These are phyloP conservation scores for Rhagonycha lutea DNA, from an alignment of 2,888 invertebrate species.

Conservation along the genomic window DNA sequence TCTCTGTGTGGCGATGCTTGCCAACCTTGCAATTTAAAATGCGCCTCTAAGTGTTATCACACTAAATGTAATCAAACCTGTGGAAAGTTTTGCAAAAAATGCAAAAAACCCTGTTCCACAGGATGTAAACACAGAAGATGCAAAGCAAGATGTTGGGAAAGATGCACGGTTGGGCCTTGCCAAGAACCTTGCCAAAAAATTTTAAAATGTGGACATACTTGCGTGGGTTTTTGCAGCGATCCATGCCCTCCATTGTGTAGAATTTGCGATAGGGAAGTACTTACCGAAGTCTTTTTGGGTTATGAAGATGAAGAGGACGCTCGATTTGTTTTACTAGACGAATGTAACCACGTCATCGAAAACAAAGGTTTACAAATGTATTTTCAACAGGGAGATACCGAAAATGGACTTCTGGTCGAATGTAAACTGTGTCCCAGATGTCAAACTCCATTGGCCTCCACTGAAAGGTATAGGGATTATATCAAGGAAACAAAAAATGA, in stretches of 20 bases:
- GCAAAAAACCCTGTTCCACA: conserved; percentile 45
- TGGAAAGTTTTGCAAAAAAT: conserved; percentile 53
- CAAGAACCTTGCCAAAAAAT: conserved; percentile 50
- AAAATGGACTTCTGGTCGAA: conserved; percentile 35
- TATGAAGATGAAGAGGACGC: conserved; percentile 58
- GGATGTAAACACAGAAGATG: conserved; percentile 59
- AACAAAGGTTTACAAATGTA: conserved; percentile 53
- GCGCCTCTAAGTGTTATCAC: conserved; percentile 59
- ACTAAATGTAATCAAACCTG: conserved; percentile 57
- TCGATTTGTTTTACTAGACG: conserved; percentile 59
- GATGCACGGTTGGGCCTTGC: conserved; percentile 58
- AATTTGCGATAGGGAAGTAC: conserved; percentile 58
- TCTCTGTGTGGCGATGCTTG: conserved; percentile 62
- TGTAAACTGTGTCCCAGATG: conserved; percentile 62
- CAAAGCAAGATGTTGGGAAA: conserved; percentile 54
- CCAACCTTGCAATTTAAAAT: conserved; percentile 60
- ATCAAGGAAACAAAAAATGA: conserved; percentile 51
- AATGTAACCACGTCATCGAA: conserved; percentile 60
- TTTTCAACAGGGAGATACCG: background rate
- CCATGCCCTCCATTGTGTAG: conserved; percentile 66
- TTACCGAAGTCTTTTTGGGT: conserved; percentile 55
- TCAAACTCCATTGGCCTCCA: conserved; percentile 62
- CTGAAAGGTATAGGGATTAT: conserved; percentile 60
- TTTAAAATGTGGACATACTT: conserved; percentile 62
- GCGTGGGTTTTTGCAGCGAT: conserved; percentile 76